Conservation (phyloP, 2,113 vertebrate species). For the Otolemur garnettii region DNA sequence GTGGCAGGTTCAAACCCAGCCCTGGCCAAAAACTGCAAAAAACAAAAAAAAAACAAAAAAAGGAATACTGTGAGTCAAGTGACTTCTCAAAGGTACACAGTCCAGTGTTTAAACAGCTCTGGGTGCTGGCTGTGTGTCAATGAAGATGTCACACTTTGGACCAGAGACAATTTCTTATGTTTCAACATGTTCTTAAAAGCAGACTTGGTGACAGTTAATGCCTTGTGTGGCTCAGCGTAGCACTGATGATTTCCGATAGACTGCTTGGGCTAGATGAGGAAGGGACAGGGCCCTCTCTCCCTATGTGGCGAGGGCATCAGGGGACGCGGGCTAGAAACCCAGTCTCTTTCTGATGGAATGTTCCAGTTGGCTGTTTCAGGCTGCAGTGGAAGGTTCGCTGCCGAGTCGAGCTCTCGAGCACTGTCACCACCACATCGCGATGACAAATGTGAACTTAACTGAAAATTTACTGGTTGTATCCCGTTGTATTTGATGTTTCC, state of each 20-base stretch:
- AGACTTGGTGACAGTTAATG: background rate
- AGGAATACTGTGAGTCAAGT: constrained; percentile 50
- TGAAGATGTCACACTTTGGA: constrained; percentile 63
- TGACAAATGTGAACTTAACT: background rate
- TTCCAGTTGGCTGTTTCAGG: background rate
- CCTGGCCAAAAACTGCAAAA: no score
- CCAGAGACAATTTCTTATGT: constrained; percentile 64
- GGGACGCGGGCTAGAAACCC: background rate
- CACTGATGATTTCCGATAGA: background rate
- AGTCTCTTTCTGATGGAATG: background rate
- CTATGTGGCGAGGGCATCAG: fast-evolving
- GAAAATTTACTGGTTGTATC: constrained; percentile 3
- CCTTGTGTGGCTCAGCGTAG: background rate
- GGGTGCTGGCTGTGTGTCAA: constrained; percentile 45
- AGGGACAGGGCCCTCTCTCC: background rate
- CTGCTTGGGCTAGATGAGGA: fast-evolving
- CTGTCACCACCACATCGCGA: background rate
- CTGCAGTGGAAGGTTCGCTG: background rate
- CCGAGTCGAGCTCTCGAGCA: background rate
- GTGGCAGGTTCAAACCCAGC: no score
- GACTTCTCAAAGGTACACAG: constrained; percentile 68
- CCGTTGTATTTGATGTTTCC: background rate
- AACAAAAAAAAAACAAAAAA: no score
- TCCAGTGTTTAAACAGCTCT: constrained; percentile 48
- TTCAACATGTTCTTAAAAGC: constrained; percentile 69